phyloP scores from a whole-genome alignment of 1,140 invertebrate genomes.

The Megathymus violae region DNA sequence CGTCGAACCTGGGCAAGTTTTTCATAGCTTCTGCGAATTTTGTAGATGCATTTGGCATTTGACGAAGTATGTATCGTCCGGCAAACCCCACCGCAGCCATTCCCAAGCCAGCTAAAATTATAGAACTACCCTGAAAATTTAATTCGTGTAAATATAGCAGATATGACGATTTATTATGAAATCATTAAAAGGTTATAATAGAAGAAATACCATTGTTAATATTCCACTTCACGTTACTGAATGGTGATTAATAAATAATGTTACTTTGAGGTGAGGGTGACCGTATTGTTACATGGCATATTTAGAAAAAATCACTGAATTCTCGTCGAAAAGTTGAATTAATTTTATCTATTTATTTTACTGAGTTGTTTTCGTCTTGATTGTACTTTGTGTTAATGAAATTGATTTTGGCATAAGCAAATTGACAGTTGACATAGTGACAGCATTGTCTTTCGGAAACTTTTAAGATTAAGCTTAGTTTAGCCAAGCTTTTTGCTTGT shows the following conservation, averaged over 20 bases:
- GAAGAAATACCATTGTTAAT: constrained; percentile 36
- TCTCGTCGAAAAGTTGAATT: too few species aligned
- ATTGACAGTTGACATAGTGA: too few species aligned
- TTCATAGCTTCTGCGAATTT: constrained; percentile 91
- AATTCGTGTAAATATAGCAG: not conserved
- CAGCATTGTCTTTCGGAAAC: too few species aligned
- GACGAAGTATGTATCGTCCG: constrained; percentile 90
- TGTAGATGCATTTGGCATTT: constrained; percentile 89
- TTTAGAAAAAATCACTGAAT: not conserved
- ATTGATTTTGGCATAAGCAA: not conserved
- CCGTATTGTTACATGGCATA: not conserved
- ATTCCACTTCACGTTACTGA: constrained; percentile 7
- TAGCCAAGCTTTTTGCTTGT: too few species aligned
- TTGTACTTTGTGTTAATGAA: too few species aligned
- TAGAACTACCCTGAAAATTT: constrained; percentile 86
- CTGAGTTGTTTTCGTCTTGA: too few species aligned
- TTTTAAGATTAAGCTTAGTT: too few species aligned
- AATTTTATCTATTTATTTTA: too few species aligned
- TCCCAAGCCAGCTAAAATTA: constrained; percentile 92
- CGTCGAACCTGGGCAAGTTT: constrained; percentile 91
- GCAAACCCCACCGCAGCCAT: constrained; percentile 93
- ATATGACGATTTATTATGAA: constrained; percentile 21
- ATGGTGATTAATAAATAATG: not conserved
- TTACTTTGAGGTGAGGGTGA: not conserved
- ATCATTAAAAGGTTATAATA: constrained; percentile 30